These are phyloP conservation scores for Rhincodon typus DNA, from an alignment of 2,797 vertebrate genomes.

Conservation along the genomic window DNA sequence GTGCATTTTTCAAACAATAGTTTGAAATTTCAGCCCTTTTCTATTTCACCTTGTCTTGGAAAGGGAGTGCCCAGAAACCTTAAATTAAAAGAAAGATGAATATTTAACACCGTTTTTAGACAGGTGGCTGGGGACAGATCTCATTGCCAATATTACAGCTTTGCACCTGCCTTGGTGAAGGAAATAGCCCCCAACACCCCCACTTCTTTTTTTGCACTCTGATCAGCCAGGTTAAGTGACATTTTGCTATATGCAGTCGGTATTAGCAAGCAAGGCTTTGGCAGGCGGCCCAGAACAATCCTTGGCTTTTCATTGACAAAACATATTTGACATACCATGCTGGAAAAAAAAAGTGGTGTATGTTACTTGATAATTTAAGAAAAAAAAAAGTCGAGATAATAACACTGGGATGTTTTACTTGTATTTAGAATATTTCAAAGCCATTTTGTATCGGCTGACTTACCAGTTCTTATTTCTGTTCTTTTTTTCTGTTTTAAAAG, in stretches of 20 bases:
- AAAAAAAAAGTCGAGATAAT: neutral
- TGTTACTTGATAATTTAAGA: neutral
- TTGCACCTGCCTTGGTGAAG: neutral
- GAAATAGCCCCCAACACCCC: neutral
- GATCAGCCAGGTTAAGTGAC: conserved; percentile 4
- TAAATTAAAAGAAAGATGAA: neutral
- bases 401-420: neutral
- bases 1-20: too few species aligned
- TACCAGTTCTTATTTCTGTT: too few species aligned
- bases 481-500: neutral
- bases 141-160: neutral
- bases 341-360: neutral
- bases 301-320: neutral
- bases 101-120: neutral
- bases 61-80: neutral
- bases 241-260: neutral
- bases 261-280: conserved; percentile 16
- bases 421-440: neutral
- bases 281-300: neutral
- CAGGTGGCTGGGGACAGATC: neutral
- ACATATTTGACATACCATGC: neutral
- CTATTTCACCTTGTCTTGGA: neutral
- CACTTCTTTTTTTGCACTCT: neutral
- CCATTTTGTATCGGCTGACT: too few species aligned
- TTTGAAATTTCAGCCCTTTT: neutral